phyloP scores from a whole-genome alignment of 2,113 vertebrate genomes.

The Chaetodon auriga region DNA sequence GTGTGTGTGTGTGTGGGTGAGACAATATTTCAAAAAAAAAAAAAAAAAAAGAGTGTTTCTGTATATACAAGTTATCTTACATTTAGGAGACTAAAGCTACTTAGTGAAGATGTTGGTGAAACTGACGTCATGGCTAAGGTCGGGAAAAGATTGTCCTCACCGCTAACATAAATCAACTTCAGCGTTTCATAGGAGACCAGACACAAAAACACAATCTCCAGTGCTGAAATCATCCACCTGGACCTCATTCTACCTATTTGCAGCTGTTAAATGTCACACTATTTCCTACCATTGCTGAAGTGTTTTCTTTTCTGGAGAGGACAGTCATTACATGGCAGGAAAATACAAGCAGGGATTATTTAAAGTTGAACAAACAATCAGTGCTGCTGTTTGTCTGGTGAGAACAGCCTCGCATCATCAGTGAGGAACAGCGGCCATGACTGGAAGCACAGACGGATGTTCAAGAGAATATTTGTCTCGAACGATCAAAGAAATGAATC shows the following conservation, averaged over 20 bases:
- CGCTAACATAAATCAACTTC: not conserved
- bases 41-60: not conserved
- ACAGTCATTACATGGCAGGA: not conserved
- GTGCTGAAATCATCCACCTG: not conserved
- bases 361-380: not conserved
- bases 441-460: not conserved
- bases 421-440: not conserved
- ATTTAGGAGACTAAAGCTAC: not conserved
- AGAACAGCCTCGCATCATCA: not conserved
- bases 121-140: not conserved
- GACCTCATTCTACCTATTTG: not conserved
- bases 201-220: not conserved
- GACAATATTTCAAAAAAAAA: not conserved
- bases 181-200: not conserved
- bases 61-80: not conserved
- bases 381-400: not conserved
- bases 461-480: not conserved
- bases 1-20: not conserved
- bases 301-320: not conserved
- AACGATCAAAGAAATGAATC: not conserved
- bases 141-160: not conserved
- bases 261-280: slow-evolving; percentile 17
- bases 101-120: not conserved
- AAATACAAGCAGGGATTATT: not conserved
- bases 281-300: not conserved